A percentile compares a stretch with the other conserved stretches of the same genome.
Conservation (phyloP, 2,888 invertebrate genomes). For the Microplitis deprimator region DNA sequence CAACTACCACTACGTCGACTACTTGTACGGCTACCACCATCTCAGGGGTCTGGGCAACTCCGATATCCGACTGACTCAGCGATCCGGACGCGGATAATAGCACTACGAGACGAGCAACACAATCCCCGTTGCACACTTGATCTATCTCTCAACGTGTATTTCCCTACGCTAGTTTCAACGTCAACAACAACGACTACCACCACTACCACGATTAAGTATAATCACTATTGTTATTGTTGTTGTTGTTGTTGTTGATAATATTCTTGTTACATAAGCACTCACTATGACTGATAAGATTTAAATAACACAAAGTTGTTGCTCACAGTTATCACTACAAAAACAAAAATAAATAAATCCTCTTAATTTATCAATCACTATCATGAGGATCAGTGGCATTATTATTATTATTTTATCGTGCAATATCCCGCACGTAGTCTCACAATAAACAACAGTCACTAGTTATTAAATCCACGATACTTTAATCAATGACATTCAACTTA, state of each 20-base stretch:
- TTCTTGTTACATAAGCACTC: too few relatives aligned
- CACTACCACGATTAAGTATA: background rate
- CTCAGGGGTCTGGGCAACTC: slow-evolving; percentile 28
- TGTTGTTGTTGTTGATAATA: too few relatives aligned
- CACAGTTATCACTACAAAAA: background rate
- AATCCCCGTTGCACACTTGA: slow-evolving; percentile 34
- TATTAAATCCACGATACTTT: background rate
- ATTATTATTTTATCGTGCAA: background rate
- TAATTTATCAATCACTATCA: background rate
- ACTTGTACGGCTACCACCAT: slow-evolving; percentile 35
- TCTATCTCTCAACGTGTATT: slow-evolving; percentile 24
- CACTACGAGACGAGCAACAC: slow-evolving; percentile 29
- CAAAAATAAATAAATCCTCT: background rate
- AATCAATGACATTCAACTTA: too few relatives aligned
- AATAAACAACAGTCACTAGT: slow-evolving; percentile 3
- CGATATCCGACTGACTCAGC: slow-evolving; percentile 43
- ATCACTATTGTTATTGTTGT: too few relatives aligned
- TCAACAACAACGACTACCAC: slow-evolving; percentile 2
- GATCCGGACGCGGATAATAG: slow-evolving; percentile 36
- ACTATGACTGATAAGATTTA: too few relatives aligned
- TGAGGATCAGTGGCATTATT: background rate
- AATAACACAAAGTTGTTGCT: background rate
- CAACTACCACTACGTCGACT: slow-evolving; percentile 16
- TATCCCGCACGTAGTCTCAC: background rate
- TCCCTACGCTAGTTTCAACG: background rate